A percentile compares a stretch with the other conserved stretches of the same genome.
These are phyloP conservation scores for Menura novaehollandiae DNA, from an alignment of 2,113 vertebrate genomes.

Conservation along the genomic window DNA sequence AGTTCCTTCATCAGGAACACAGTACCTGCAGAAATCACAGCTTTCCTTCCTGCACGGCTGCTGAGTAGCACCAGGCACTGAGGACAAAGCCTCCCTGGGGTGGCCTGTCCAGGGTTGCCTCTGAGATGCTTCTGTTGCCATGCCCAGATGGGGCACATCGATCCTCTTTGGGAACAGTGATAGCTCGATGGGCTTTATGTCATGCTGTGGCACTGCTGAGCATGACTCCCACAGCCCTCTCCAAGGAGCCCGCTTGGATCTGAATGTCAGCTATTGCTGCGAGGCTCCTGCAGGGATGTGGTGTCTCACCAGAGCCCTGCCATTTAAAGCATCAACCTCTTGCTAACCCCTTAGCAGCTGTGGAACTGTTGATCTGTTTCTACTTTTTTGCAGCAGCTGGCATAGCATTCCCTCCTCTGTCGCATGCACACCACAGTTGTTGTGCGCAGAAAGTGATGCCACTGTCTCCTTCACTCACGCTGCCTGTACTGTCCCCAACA, in stretches of 20 bases:
- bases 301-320: neutral
- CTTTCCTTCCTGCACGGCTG: neutral
- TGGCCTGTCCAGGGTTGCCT: fast-evolving
- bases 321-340: constrained; percentile 15
- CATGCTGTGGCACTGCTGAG: neutral
- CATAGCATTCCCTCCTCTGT: neutral
- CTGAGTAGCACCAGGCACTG: neutral
- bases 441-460: neutral
- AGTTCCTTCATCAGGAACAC: neutral
- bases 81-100: neutral
- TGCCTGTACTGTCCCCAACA: neutral
- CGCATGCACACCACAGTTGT: fast-evolving
- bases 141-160: neutral
- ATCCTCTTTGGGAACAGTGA: neutral
- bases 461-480: neutral
- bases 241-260: neutral
- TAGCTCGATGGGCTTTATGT: neutral
- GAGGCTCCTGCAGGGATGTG: constrained; percentile 5
- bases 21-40: neutral
- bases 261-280: constrained; percentile 41
- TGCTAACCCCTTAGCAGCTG: neutral
- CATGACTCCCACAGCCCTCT: neutral
- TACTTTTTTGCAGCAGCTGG: neutral
- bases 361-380: neutral
- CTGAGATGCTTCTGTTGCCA: neutral